Evolutionary conservation across 2,888 invertebrate genomes (phyloP), one percentile per base, ranked within the genome.

Genomic region (Drosophila melanosoma): DNA sequence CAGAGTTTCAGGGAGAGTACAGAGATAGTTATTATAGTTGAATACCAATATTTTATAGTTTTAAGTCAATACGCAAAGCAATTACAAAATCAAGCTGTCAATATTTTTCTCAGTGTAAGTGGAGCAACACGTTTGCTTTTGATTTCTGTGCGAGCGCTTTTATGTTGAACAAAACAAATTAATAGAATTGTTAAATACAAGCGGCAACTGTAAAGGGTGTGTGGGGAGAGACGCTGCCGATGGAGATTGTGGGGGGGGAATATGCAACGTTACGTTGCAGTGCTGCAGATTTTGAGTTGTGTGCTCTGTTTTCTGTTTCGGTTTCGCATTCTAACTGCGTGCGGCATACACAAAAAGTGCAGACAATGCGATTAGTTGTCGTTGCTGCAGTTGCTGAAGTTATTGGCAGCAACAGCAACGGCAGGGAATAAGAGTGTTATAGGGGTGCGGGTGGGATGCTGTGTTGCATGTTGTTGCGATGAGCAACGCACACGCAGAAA

Each of bases 321-420:
- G 72, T 71, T 81, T 77, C 82, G 78, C 72, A 78, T 81, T 87
- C 89, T 78, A 88, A 71, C 88, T 90, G 89, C 89, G 90, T 85
- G 89, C 78, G 76, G 87, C 90, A 86, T 81, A 88, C 87, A 86
- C 87, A 88, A 86, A 90, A 90, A 86, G 90, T 87, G 90, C 87
- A 90, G 87, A 87, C 87, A 87, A 87, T 87, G 90, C 87, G 87
- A 87, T 87, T 87, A 87, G 90, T 86, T 89, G 77, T 78, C 89
- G 90, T 87, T 77, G 80, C 60, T 75, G 82, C 70, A 70, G 74
- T 72, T 87, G 83, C 74, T 79, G 87, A 79, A 89, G 87, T 80
- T 83, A 80, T 82, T 82, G 79, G 79, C 78, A 79, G 62, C 74
- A 66, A 53, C 51, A 56, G 36, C 33, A 40, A 66, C 53, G 38